Conservation (phyloP, 2,888 invertebrate genomes). For the Machimus rusticus region DNA sequence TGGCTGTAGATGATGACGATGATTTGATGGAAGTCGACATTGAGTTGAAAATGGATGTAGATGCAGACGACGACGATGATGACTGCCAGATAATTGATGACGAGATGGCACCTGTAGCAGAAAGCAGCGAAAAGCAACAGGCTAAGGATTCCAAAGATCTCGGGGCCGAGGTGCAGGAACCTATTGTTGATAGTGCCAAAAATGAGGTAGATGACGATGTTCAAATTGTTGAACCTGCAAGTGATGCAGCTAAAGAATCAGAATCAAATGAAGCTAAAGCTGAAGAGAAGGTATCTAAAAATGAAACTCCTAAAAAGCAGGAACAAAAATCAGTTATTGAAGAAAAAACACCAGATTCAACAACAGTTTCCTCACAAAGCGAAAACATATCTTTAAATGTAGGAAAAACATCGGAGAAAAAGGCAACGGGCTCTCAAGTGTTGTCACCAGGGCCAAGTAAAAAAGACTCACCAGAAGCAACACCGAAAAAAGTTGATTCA, state of each 20-base stretch:
- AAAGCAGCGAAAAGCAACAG: neutral
- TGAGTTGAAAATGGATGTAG: conserved; percentile 19
- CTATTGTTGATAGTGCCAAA: neutral
- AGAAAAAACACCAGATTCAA: neutral
- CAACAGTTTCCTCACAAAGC: neutral
- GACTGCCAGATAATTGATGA: neutral
- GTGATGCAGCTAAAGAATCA: neutral
- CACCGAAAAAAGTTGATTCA: neutral
- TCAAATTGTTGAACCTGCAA: neutral
- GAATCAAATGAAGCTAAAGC: neutral
- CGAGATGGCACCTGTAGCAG: conserved; percentile 9
- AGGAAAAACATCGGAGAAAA: neutral
- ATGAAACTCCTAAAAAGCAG: neutral
- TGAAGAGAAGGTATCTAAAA: neutral
- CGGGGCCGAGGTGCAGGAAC: conserved; percentile 27
- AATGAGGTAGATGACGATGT: neutral
- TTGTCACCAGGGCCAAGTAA: neutral
- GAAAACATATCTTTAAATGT: neutral
- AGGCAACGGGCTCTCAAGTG: neutral
- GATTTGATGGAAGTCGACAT: conserved; percentile 26
- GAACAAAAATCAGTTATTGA: neutral
- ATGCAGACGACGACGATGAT: neutral
- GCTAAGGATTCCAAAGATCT: conserved; percentile 40
- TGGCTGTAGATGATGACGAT: neutral
- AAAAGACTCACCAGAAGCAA: neutral